Conservation (phyloP, 2,888 invertebrate genomes). For the Troides aeacus region DNA sequence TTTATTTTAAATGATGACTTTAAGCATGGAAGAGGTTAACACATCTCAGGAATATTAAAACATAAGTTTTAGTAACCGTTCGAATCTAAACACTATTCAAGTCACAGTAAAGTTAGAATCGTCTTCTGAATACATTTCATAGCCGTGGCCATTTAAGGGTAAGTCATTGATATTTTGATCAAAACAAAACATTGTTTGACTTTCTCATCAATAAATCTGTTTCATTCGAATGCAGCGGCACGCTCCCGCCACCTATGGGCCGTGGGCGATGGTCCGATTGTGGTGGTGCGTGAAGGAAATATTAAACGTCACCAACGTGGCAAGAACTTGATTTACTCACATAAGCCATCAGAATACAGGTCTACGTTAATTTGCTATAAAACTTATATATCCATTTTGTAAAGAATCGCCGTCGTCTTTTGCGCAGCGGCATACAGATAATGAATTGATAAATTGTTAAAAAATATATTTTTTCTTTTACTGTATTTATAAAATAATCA, state of each 20-base stretch:
- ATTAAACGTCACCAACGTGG: constrained; percentile 20
- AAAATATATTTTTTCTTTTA: neutral
- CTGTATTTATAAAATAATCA: neutral
- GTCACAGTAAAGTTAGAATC: constrained; percentile 19
- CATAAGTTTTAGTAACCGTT: neutral
- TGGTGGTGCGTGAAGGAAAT: constrained; percentile 38
- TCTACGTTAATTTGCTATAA: constrained; percentile 7
- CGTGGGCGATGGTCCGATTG: constrained; percentile 41
- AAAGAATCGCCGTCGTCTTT: constrained; percentile 25
- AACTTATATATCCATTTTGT: constrained; percentile 21
- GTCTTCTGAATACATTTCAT: constrained; percentile 23
- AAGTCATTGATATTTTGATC: constrained; percentile 38
- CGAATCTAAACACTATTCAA: constrained; percentile 19
- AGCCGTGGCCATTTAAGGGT: constrained; percentile 27
- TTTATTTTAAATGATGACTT: too few relatives aligned
- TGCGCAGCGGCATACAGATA: constrained; percentile 12
- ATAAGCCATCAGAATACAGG: neutral
- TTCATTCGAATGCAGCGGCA: constrained; percentile 32
- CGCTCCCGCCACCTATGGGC: constrained; percentile 38
- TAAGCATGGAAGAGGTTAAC: too few relatives aligned
- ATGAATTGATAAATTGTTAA: constrained; percentile 7
- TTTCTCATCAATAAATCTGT: constrained; percentile 34
- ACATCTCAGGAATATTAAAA: too few relatives aligned
- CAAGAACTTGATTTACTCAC: constrained; percentile 14
- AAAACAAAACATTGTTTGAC: constrained; percentile 39